Evolutionary conservation across 1,140 invertebrate species (phyloP).

Genomic region (Brachionus koreanus): DNA sequence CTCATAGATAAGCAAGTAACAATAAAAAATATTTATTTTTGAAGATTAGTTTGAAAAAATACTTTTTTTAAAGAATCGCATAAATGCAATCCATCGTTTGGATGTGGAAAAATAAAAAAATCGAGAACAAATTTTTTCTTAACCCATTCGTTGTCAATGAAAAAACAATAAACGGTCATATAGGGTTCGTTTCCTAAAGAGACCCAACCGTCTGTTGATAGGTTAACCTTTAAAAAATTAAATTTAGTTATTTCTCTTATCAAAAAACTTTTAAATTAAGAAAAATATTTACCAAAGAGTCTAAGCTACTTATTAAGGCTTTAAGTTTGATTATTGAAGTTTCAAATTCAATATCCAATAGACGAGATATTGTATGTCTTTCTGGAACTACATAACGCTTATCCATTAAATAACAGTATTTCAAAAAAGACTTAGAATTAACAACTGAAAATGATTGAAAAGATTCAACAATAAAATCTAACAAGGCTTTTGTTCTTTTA

Average conservation of each 20-base stretch:
- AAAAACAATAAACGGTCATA: neutral
- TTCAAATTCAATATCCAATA: neutral
- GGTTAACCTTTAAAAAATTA: neutral
- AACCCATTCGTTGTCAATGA: neutral
- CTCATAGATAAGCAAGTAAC: neutral
- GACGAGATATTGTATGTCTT: neutral
- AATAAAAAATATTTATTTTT: neutral
- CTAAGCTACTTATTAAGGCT: neutral
- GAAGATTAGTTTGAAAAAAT: neutral
- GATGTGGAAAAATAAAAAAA: neutral
- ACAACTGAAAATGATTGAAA: neutral
- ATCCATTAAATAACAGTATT: neutral
- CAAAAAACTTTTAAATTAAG: neutral
- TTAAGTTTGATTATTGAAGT: neutral
- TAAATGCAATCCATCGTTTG: neutral
- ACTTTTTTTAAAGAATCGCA: conserved; percentile 10
- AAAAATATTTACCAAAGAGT: neutral
- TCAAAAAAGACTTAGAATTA: neutral
- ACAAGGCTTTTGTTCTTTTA: neutral
- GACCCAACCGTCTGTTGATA: neutral
- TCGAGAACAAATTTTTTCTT: neutral
- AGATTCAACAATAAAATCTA: neutral
- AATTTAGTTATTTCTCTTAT: neutral
- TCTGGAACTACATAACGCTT: neutral
- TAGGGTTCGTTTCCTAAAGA: neutral